A percentile compares a stretch with the other conserved stretches of the same genome.
Conservation (phyloP, 2,797 vertebrate genomes). For the Acrossocheilus wenchowensis region DNA sequence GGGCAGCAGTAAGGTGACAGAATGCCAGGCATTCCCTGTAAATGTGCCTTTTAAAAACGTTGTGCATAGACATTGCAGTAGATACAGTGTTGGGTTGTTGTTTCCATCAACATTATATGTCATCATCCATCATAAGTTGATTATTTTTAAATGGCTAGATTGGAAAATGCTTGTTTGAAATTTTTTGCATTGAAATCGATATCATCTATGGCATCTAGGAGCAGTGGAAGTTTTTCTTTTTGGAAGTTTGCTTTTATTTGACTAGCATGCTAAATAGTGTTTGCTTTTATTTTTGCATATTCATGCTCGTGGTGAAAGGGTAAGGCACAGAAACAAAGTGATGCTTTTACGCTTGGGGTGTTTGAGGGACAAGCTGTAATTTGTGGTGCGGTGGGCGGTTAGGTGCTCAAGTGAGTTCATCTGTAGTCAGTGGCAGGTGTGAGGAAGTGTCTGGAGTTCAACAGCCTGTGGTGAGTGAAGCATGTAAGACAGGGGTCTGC, state of each 20-base stretch:
- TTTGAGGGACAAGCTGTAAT: not conserved
- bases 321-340: not conserved
- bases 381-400: not conserved
- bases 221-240: not conserved
- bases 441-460: not conserved
- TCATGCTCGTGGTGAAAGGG: not conserved
- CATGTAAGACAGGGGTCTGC: not conserved
- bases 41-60: not conserved
- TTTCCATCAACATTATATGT: not conserved
- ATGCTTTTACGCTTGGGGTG: not conserved
- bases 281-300: conserved; percentile 33
- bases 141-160: not conserved
- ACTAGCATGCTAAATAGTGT: not conserved
- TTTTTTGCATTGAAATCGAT: not conserved
- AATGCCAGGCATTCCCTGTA: conserved; percentile 43
- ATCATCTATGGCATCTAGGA: not conserved
- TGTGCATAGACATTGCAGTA: not conserved
- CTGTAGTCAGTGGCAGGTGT: not conserved
- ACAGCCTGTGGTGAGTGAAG: conserved; percentile 1
- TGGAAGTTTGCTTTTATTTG: conserved; percentile 14
- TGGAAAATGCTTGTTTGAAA: not conserved
- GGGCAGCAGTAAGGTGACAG: conserved; percentile 28
- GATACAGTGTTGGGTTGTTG: not conserved
- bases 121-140: not conserved
- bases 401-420: too few relatives aligned